A percentile compares a stretch with the other conserved stretches of the same genome.
Conservation (phyloP, 23 tunicate species). For the Pegea sp. region DNA sequence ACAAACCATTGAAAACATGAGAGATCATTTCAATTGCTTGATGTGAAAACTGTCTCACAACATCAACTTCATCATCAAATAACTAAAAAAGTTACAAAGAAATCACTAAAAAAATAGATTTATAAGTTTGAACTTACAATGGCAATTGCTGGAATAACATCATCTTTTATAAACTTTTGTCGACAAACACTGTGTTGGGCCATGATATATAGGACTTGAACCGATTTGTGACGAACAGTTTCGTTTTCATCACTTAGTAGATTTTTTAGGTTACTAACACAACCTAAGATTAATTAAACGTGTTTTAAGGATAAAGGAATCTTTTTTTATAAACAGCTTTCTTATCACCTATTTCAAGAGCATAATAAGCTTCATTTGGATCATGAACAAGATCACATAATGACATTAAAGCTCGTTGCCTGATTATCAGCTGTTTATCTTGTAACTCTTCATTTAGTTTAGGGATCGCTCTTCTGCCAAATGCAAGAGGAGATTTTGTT, state of each 20-base stretch:
- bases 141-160: conserved; percentile 31
- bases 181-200: conserved; percentile 68
- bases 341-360: conserved; percentile 29
- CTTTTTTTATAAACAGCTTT: not conserved
- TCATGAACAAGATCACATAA: conserved; percentile 45
- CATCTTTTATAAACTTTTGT: conserved; percentile 25
- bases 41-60: conserved; percentile 56
- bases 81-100: conserved; percentile 12
- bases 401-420: conserved; percentile 68
- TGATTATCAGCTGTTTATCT: conserved; percentile 19
- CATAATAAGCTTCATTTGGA: conserved; percentile 70
- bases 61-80: conserved; percentile 77
- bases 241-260: conserved; percentile 37
- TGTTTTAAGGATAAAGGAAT: not conserved
- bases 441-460: conserved; percentile 49
- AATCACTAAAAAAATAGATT: not conserved
- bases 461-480: conserved; percentile 50
- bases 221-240: conserved; percentile 58
- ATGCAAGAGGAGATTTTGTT: conserved; percentile 57
- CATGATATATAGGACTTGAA: conserved; percentile 36
- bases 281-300: conserved; percentile 17
- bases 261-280: conserved; percentile 48
- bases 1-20: conserved; percentile 37
- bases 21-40: conserved; percentile 29
- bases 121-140: conserved; percentile 11